Conservation (phyloP, 2,888 invertebrate species). For the Dicyrtomina minuta region DNA sequence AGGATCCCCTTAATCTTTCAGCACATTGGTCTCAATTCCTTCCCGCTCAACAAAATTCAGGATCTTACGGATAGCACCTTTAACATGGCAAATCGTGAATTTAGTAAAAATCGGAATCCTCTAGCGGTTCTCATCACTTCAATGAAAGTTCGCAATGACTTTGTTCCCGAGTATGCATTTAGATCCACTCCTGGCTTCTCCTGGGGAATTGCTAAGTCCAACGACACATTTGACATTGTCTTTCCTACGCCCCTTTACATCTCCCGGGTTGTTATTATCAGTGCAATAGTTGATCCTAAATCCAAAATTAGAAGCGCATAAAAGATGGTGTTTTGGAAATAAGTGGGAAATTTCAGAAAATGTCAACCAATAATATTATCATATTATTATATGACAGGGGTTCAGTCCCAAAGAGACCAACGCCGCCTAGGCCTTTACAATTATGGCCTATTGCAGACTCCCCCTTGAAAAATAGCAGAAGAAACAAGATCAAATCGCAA, state of each 20-base stretch:
- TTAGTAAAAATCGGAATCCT: constrained; percentile 55
- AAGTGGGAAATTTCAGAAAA: constrained; percentile 46
- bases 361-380: constrained; percentile 21
- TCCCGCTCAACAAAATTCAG: constrained; percentile 55
- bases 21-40: constrained; percentile 56
- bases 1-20: constrained; percentile 55
- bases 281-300: constrained; percentile 20
- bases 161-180: constrained; percentile 55
- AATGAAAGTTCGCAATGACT: constrained; percentile 54
- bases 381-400: too few relatives aligned
- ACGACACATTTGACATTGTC: constrained; percentile 21
- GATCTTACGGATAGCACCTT: constrained; percentile 55
- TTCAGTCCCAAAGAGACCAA: too few relatives aligned
- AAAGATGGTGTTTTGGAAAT: constrained; percentile 30
- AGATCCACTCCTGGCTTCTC: constrained; percentile 56
- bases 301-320: constrained; percentile 12
- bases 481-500: too few relatives aligned
- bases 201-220: constrained; percentile 54
- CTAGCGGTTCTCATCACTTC: constrained; percentile 56
- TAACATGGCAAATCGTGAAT: constrained; percentile 46
- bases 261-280: constrained; percentile 1
- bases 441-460: too few relatives aligned
- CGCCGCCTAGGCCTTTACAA: too few relatives aligned
- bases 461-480: too few relatives aligned
- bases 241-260: constrained; percentile 14